Evolutionary conservation across 2,113 vertebrate species (phyloP), one percentile per base, ranked within the genome.

Genomic region (Aythya baeri): DNA sequence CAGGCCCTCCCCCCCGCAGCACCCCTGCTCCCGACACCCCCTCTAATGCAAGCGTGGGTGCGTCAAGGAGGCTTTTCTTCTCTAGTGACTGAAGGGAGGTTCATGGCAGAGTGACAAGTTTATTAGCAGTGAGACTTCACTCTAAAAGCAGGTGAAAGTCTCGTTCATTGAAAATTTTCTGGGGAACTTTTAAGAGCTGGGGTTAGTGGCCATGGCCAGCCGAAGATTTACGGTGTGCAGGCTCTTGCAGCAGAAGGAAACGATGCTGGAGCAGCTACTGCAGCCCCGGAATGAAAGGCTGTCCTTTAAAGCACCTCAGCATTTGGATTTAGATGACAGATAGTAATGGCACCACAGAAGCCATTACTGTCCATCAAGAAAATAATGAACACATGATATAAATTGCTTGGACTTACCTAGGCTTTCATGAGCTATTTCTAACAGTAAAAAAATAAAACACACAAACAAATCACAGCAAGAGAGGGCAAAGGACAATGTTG

Each of bases 331-430:
- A 63, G 88, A 68, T 96, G 96, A 93, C 76, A 75, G 36, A 83
- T 1, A 61, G 91, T 41, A 89, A 77, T 65, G 72, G 92, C 89
- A 88, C 86, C 38, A 9, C 88, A 75, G 92, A 83, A 95, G 32
- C 73, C 92, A 90, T 94, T 88, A 90, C 92, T 94, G 95, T 95
- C 94, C 82, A 52, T 94, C 94, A 86, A 27, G 83, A 75, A 90
- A 96, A 95, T 70, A 94, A 92, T 76, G 90, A 82, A 74, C 91
- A 85, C 1, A 6, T 0, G 0, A 26, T 68, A 81, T 71, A 63
- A 93, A 95, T 55, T 52, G 29, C 68, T 57, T 20, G 52, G 80
- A 49, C 83, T 91, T 63, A 81, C 79, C 80, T 72, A 20, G 72
- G 26, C 86, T 90, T 67, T 43, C 72, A 31, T 11, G 80, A 93